Conservation (phyloP, 92 coral and sea anemone species). For the Epizoanthus rinbou region DNA sequence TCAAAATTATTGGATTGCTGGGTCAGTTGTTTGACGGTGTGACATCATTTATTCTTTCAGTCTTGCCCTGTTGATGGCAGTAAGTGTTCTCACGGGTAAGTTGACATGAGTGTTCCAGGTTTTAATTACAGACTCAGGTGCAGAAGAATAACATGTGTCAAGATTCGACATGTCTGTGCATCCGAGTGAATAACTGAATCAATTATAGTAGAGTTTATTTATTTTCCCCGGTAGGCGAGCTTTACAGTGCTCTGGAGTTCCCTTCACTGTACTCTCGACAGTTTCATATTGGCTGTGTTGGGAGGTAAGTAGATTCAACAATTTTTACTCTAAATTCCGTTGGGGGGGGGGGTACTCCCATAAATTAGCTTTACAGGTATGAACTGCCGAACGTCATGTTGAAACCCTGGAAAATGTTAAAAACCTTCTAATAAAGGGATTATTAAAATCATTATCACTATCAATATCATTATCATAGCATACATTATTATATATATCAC, state of each 20-base stretch:
- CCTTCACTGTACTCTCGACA: conserved; percentile 79
- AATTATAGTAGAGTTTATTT: neutral
- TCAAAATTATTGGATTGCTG: too few species aligned
- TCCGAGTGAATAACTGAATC: neutral
- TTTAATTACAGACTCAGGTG: too few species aligned
- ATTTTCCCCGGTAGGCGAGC: conserved; percentile 62
- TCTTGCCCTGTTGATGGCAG: conserved; percentile 14
- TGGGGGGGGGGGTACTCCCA: too few species aligned
- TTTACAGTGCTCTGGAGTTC: conserved; percentile 71
- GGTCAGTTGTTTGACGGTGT: too few species aligned
- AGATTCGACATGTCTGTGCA: neutral
- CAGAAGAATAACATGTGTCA: too few species aligned
- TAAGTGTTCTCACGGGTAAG: conserved; percentile 19
- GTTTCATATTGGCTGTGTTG: conserved; percentile 85
- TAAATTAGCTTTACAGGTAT: too few species aligned
- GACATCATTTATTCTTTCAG: neutral
- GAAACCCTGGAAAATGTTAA: too few species aligned
- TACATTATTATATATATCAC: too few species aligned
- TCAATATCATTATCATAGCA: too few species aligned
- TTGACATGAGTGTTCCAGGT: neutral
- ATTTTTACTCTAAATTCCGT: neutral
- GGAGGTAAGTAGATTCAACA: conserved; percentile 74
- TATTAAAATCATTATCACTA: too few species aligned
- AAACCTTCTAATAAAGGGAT: too few species aligned
- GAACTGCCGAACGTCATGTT: too few species aligned